Conservation (phyloP, 2,888 invertebrate species). For the Elysia crispata region DNA sequence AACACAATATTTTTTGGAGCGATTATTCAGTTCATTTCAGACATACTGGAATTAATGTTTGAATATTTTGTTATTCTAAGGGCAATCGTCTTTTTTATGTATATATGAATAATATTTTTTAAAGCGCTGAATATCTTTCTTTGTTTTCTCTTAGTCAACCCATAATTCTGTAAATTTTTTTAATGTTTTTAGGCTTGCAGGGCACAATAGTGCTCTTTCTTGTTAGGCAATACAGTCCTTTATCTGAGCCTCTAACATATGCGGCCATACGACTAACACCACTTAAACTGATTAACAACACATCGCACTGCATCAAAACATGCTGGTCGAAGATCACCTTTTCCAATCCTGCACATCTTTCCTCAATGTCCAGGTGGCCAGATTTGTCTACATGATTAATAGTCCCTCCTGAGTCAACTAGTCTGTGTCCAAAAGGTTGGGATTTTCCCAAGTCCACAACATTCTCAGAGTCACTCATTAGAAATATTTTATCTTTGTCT, state of each 20-base stretch:
- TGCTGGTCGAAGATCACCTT: slow-evolving; percentile 33
- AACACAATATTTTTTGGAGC: background rate
- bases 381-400: background rate
- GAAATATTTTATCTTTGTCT: slow-evolving; percentile 32
- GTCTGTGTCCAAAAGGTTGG: slow-evolving; percentile 2
- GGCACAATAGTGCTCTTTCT: background rate
- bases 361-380: background rate
- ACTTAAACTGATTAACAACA: slow-evolving; percentile 35
- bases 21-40: background rate
- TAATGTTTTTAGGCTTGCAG: background rate
- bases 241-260: slow-evolving; percentile 30
- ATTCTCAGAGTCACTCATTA: slow-evolving; percentile 26
- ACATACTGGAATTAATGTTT: no score
- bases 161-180: background rate
- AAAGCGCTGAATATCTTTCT: background rate
- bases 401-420: background rate
- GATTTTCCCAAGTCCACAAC: background rate
- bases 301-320: slow-evolving; percentile 42
- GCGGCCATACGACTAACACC: slow-evolving; percentile 37
- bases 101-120: no score
- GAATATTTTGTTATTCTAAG: no score
- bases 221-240: slow-evolving; percentile 38
- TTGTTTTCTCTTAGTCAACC: background rate
- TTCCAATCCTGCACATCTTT: slow-evolving; percentile 35
- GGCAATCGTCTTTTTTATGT: no score